Percentiles rank a stretch among this genome's conserved stretches.
Evolutionary conservation across 2,888 invertebrate genomes (phyloP).

Genomic region (Himalopsyche anomala): DNA sequence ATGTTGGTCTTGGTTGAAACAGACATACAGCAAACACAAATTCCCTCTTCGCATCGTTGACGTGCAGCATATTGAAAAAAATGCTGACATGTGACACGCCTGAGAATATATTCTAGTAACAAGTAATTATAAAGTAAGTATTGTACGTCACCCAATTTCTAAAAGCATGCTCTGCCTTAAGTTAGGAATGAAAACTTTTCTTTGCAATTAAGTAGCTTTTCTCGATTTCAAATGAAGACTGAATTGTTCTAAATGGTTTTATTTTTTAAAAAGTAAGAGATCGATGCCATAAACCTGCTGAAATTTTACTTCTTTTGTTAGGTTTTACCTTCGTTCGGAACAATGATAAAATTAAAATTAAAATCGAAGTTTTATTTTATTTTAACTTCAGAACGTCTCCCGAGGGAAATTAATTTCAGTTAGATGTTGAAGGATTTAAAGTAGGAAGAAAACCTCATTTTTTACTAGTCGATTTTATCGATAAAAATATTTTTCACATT

Average conservation of each 20-base stretch:
- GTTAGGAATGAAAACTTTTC: not conserved
- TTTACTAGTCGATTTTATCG: no score
- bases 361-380: not conserved
- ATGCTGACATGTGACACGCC: no score
- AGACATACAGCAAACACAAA: no score
- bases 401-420: not conserved
- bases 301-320: constrained; percentile 12
- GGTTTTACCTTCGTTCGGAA: not conserved
- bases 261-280: not conserved
- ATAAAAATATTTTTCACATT: no score
- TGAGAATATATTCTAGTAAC: no score
- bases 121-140: no score
- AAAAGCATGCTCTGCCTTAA: not conserved
- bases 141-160: not conserved
- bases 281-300: not conserved
- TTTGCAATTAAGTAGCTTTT: constrained; percentile 48
- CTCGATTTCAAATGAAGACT: constrained; percentile 42
- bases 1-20: no score
- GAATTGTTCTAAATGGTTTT: constrained; percentile 38
- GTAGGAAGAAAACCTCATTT: not conserved
- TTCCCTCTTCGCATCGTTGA: no score
- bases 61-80: no score
- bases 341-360: not conserved
- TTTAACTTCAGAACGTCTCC: not conserved
- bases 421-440: not conserved